Evolutionary conservation across 2,888 invertebrate species (phyloP), one percentile per base, ranked within the genome.

Genomic region (Aproaerema taeniolella): DNA sequence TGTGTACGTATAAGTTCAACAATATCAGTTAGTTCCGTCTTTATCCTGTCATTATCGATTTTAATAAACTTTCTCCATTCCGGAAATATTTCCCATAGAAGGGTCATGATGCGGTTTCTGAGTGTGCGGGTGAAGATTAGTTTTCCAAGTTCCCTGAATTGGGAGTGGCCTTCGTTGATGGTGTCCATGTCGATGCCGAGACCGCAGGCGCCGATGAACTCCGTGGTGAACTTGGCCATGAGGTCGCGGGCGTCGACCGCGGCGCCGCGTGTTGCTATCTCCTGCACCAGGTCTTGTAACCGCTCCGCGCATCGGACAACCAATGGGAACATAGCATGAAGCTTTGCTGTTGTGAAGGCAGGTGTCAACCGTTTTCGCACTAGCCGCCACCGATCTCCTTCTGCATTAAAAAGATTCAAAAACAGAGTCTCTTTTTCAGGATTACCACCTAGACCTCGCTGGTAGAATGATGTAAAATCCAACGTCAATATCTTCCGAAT

Each of bases 121-220:
- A 42, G 28, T 0, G 49, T 50, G 3, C 53, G 24, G 1, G 39
- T 45, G 31, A 62, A 61, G 2, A 58, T 55, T 12, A 47, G 43
- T 30, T 45, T 50, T 1, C 60, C 60, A 0, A 62, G 46, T 31
- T 53, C 53, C 10, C 67, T 48, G 31, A 67, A 71, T 3, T 47
- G 45, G 1, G 65, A 64, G 10, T 51, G 46, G 28, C 64, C 58
- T 5, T 65, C 55, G 6, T 56, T 57, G 13, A 71, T 45, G 3
- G 62, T 49, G 31, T 61, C 54, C 10, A 55, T 50, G 4, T 71
- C 56, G 2, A 71, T 50, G 1, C 69, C 70, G 20, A 67, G 69
- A 2, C 64, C 69, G 36, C 61, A 62, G 0, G 64, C 58, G 2
- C 63, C 64, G 2, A 69, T 67, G n/a, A 63, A 60, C 33, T 71